These are phyloP conservation scores for Pampus argenteus DNA, from an alignment of 2,797 vertebrate genomes.

Conservation along the genomic window DNA sequence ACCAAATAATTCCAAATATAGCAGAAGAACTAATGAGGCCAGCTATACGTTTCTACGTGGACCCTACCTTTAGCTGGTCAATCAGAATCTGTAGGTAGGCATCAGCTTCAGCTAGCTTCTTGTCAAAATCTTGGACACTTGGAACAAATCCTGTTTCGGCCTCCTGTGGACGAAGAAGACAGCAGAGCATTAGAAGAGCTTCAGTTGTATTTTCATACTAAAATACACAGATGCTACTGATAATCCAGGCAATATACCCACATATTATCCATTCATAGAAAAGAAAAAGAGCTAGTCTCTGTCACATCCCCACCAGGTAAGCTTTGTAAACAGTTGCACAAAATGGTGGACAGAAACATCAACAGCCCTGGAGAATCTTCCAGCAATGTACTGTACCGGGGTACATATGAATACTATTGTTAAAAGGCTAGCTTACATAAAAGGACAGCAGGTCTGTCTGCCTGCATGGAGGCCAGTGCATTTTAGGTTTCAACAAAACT, in stretches of 20 bases:
- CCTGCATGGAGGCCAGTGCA: slow-evolving; percentile 30
- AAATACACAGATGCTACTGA: slow-evolving; percentile 28
- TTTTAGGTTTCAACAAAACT: slow-evolving; percentile 58
- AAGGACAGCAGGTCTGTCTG: slow-evolving; percentile 65
- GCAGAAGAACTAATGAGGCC: background rate
- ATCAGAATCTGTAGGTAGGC: slow-evolving; percentile 99
- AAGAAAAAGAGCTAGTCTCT: slow-evolving; percentile 11
- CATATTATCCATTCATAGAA: slow-evolving; percentile 34
- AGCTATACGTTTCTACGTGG: background rate
- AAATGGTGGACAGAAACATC: slow-evolving; percentile 69
- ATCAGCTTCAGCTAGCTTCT: slow-evolving; percentile 97
- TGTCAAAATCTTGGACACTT: slow-evolving; percentile 98
- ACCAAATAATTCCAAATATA: background rate
- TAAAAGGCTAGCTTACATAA: slow-evolving; percentile 59
- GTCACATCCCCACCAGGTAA: slow-evolving; percentile 41
- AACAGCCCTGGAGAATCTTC: slow-evolving; percentile 76
- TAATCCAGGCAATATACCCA: slow-evolving; percentile 6
- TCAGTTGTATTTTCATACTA: slow-evolving; percentile 54
- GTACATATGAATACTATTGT: slow-evolving; percentile 71
- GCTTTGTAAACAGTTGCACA: slow-evolving; percentile 59
- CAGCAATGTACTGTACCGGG: slow-evolving; percentile 60
- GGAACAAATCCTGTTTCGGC: slow-evolving; percentile 96
- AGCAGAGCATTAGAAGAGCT: slow-evolving; percentile 36
- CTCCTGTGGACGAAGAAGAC: slow-evolving; percentile 85
- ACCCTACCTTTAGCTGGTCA: slow-evolving; percentile 95